Percentiles rank a stretch among this genome's conserved stretches.
phyloP scores from a whole-genome alignment of 1,140 invertebrate species.

The Agrypnia vestita region DNA sequence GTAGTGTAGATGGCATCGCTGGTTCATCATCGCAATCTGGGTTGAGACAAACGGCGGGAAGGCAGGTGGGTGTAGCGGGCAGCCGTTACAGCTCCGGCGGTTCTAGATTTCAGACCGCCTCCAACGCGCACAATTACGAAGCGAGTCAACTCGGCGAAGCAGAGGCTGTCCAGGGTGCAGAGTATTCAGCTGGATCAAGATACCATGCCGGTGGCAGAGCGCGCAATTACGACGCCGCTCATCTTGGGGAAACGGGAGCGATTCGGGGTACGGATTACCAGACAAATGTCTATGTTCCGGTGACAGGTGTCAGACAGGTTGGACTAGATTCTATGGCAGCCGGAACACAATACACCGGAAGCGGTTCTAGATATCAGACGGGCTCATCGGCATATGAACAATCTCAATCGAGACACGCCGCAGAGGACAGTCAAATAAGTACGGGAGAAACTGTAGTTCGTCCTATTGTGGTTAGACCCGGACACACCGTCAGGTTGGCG shows the following conservation, averaged over 20 bases:
- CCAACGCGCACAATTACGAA: no score
- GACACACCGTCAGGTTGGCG: slow-evolving; percentile 64
- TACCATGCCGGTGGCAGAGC: not conserved
- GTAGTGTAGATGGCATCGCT: not conserved
- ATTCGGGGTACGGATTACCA: slow-evolving; percentile 15
- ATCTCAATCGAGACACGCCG: slow-evolving; percentile 24
- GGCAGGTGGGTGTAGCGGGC: not conserved
- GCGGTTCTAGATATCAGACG: slow-evolving; percentile 9
- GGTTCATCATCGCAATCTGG: slow-evolving; percentile 1
- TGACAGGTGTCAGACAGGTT: slow-evolving; percentile 37
- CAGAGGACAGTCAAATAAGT: slow-evolving; percentile 22
- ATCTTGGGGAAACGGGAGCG: slow-evolving; percentile 29
- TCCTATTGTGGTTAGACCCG: slow-evolving; percentile 64
- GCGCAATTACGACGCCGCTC: not conserved
- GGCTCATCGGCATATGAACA: slow-evolving; percentile 24
- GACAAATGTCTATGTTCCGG: slow-evolving; percentile 15
- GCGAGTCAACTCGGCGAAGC: slow-evolving; percentile 27
- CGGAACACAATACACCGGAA: slow-evolving; percentile 20
- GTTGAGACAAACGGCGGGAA: slow-evolving; percentile 5
- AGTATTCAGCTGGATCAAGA: not conserved
- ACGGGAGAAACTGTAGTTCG: slow-evolving; percentile 15
- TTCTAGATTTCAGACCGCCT: slow-evolving; percentile 3
- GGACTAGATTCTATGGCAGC: slow-evolving; percentile 2
- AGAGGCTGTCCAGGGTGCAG: not conserved
- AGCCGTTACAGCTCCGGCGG: not conserved